These are phyloP conservation scores for Melanogrammus aeglefinus DNA, from an alignment of 2,797 vertebrate genomes.

Conservation along the genomic window DNA sequence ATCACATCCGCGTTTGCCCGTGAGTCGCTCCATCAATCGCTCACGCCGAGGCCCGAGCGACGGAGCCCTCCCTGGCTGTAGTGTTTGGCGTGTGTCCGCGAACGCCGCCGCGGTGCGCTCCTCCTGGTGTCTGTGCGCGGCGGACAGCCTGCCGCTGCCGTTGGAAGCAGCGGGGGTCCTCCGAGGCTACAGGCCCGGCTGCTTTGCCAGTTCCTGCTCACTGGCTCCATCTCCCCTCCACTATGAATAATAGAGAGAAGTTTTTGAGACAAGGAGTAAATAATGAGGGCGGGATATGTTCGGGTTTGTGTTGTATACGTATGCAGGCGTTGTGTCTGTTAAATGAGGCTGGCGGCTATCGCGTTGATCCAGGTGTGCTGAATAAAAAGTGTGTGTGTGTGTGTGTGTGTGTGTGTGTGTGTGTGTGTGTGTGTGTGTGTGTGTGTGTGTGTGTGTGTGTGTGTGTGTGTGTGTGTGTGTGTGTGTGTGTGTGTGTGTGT, in stretches of 20 bases:
- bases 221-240: slow-evolving; percentile 15
- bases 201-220: neutral
- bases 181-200: neutral
- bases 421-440: slow-evolving; percentile 6
- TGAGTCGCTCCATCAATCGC: neutral
- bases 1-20: neutral
- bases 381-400: slow-evolving; percentile 1
- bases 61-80: neutral
- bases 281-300: slow-evolving; percentile 1
- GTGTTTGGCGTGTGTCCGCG: too few species aligned
- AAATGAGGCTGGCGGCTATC: too few species aligned
- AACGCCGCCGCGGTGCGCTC: too few species aligned
- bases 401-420: slow-evolving; percentile 10
- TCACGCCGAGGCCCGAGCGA: neutral
- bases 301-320: neutral
- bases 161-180: neutral
- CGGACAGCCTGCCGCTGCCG: neutral
- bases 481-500: slow-evolving; percentile 9
- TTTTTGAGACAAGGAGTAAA: neutral
- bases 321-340: too few species aligned
- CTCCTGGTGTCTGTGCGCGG: neutral
- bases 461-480: slow-evolving; percentile 5
- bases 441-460: slow-evolving; percentile 12
- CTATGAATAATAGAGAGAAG: slow-evolving; percentile 11
- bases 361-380: too few species aligned